These are phyloP conservation scores for Caenorhabditis sp. DNA, from an alignment of 2,888 invertebrate species.

Conservation along the genomic window DNA sequence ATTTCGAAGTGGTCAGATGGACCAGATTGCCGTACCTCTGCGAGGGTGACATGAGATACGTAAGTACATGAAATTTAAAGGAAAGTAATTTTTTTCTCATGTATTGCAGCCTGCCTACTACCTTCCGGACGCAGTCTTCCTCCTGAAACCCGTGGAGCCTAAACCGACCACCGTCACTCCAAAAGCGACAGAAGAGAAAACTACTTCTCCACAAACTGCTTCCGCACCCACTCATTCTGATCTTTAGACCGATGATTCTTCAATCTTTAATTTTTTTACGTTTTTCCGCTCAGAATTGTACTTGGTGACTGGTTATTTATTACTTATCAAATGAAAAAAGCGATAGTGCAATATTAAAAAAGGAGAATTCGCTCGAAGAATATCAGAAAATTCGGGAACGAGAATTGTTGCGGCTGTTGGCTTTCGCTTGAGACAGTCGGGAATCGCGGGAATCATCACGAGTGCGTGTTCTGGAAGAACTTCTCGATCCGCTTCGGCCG, in stretches of 20 bases:
- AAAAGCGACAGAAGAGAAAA: not conserved
- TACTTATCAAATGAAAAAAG: too few relatives aligned
- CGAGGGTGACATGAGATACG: constrained; percentile 86
- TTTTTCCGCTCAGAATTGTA: too few relatives aligned
- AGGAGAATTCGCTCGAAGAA: constrained; percentile 18
- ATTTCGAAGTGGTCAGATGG: constrained; percentile 88
- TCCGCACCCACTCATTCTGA: constrained; percentile 9
- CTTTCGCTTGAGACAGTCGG: constrained; percentile 44
- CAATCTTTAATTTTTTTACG: too few relatives aligned
- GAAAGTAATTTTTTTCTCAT: not conserved
- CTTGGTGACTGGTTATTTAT: too few relatives aligned
- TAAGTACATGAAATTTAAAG: constrained; percentile 26
- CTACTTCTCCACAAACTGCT: not conserved
- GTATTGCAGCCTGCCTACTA: constrained; percentile 74
- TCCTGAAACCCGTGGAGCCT: constrained; percentile 57
- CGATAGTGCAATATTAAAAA: constrained; percentile 37
- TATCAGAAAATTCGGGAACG: constrained; percentile 48
- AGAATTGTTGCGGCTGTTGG: constrained; percentile 51
- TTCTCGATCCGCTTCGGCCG: constrained; percentile 37
- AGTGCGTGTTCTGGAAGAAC: constrained; percentile 31
- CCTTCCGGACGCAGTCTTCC: constrained; percentile 73
- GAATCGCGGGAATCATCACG: constrained; percentile 38
- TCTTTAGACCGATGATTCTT: constrained; percentile 10
- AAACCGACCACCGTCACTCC: not conserved
- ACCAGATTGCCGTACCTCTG: constrained; percentile 94